Percentiles rank a stretch among this genome's conserved stretches.
Evolutionary conservation across 2,113 vertebrate genomes (phyloP).

Genomic region (Lathamus discolor): DNA sequence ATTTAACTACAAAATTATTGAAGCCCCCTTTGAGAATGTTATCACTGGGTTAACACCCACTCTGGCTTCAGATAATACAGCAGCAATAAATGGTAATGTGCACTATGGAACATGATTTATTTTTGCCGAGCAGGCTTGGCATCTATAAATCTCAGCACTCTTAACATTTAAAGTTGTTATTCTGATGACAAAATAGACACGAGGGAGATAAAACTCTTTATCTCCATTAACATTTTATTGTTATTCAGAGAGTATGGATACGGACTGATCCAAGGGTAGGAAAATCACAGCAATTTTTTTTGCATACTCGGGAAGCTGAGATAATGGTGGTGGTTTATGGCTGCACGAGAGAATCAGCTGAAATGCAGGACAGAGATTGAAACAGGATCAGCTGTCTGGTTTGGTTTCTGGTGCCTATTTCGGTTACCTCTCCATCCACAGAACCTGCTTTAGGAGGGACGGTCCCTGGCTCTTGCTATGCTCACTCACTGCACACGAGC

Average conservation of each 20-base stretch:
- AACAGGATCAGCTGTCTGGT: not conserved
- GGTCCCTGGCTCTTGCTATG: not conserved
- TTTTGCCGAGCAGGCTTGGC: constrained; percentile 40
- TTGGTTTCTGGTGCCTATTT: constrained; percentile 14
- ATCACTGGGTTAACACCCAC: constrained; percentile 28
- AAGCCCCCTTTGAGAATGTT: constrained; percentile 5
- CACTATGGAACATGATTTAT: constrained; percentile 36
- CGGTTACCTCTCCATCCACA: not conserved
- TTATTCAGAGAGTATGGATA: constrained; percentile 61
- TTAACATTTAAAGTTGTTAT: constrained; percentile 66
- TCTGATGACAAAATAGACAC: constrained; percentile 63
- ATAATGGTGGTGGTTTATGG: constrained; percentile 21
- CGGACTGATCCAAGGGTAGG: constrained; percentile 16
- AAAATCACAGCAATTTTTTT: constrained; percentile 64
- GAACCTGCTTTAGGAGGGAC: not conserved
- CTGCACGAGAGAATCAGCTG: not conserved
- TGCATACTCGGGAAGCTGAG: constrained; percentile 7
- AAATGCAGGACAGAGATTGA: constrained; percentile 7
- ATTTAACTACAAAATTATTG: not conserved
- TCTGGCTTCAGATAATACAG: not conserved
- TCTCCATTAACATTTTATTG: constrained; percentile 68
- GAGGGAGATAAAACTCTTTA: constrained; percentile 66
- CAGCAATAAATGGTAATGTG: not conserved
- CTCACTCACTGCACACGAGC: not conserved
- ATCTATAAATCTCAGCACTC: constrained; percentile 62